phyloP scores from a whole-genome alignment of 2,888 invertebrate species.

The Ischnura elegans region DNA sequence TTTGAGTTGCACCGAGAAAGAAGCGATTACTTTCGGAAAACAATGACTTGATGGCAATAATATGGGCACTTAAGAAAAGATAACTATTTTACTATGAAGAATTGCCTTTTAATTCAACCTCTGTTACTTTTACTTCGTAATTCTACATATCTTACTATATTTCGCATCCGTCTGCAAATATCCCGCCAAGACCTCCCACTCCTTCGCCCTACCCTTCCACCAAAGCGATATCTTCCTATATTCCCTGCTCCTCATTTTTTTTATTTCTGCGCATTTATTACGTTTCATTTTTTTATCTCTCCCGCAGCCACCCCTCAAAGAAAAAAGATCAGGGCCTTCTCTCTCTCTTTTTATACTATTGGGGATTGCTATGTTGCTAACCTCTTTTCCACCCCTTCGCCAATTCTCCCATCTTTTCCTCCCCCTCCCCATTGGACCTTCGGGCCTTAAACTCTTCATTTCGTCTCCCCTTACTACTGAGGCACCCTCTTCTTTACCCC shows the following conservation, averaged over 20 bases:
- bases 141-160: too few relatives aligned
- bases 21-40: too few relatives aligned
- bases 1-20: too few relatives aligned
- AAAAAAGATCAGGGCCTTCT: conserved; percentile 32
- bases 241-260: conserved; percentile 56
- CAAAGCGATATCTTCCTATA: conserved; percentile 48
- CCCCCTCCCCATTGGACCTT: not conserved
- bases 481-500: not conserved
- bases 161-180: conserved; percentile 13
- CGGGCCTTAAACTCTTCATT: conserved; percentile 17
- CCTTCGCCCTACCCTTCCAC: conserved; percentile 43
- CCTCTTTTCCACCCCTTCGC: not conserved
- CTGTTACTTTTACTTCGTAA: too few relatives aligned
- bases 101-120: too few relatives aligned
- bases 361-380: conserved; percentile 43
- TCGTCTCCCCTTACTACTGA: conserved; percentile 1
- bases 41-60: too few relatives aligned
- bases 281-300: conserved; percentile 61
- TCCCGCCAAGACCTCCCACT: conserved; percentile 42
- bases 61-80: too few relatives aligned
- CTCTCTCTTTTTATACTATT: conserved; percentile 23
- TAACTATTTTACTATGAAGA: too few relatives aligned
- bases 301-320: not conserved
- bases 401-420: not conserved
- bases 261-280: conserved; percentile 66